phyloP scores from a whole-genome alignment of 37 sponge, comb jelly and placozoan genomes.

The Aphrocallistes beatrix region DNA sequence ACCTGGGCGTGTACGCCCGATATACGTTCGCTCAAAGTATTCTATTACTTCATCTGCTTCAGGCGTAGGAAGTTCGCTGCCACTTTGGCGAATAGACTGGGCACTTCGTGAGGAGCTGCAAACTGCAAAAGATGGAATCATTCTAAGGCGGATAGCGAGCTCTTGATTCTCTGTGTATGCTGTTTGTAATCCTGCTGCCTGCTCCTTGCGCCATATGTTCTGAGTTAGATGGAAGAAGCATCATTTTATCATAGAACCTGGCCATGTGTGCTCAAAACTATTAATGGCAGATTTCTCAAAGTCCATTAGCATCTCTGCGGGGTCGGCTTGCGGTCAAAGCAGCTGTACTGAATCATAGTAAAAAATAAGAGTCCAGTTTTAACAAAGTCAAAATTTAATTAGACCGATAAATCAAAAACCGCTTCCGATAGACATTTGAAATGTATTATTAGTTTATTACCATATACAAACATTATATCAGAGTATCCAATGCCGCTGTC shows the following conservation, averaged over 20 bases:
- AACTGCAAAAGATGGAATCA: background rate
- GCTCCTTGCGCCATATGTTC: background rate
- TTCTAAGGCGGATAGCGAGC: background rate
- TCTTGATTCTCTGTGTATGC: background rate
- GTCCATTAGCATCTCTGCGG: background rate
- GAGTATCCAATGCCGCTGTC: too few relatives aligned
- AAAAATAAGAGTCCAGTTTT: too few relatives aligned
- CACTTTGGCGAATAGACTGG: background rate
- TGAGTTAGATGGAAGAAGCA: conserved; percentile 7
- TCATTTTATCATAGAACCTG: background rate
- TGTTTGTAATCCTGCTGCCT: background rate
- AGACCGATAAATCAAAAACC: too few relatives aligned
- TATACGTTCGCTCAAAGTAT: background rate
- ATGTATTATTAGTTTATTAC: too few relatives aligned
- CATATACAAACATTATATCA: too few relatives aligned
- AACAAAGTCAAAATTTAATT: too few relatives aligned
- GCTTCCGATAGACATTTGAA: too few relatives aligned
- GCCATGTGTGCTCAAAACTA: background rate
- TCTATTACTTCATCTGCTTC: background rate
- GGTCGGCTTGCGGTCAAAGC: background rate
- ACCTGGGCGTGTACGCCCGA: background rate
- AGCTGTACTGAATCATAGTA: too few relatives aligned
- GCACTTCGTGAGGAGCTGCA: background rate
- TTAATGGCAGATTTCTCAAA: background rate
- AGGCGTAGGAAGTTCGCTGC: background rate